Conservation (phyloP, 2,113 vertebrate species). For the Casuarius casuarius region DNA sequence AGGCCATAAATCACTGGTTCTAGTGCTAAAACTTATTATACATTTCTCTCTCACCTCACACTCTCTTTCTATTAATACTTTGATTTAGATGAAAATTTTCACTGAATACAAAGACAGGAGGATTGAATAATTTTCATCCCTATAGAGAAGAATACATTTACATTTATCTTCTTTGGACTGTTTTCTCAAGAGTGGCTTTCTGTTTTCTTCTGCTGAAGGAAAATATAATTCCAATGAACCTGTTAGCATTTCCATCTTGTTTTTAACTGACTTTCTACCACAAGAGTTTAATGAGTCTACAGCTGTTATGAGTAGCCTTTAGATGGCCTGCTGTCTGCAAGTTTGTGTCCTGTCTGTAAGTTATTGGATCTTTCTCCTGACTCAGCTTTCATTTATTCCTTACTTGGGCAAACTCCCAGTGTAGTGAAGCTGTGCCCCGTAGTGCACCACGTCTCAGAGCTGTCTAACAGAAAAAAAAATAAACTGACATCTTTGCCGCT, state of each 20-base stretch:
- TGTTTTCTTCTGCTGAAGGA: slow-evolving; percentile 71
- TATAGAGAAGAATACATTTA: slow-evolving; percentile 12
- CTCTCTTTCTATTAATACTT: slow-evolving; percentile 74
- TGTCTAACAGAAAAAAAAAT: slow-evolving; percentile 41
- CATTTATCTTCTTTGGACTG: slow-evolving; percentile 23
- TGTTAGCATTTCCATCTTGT: slow-evolving; percentile 43
- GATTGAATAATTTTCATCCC: slow-evolving; percentile 52
- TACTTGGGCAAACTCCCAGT: neutral
- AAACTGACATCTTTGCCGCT: neutral
- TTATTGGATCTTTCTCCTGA: neutral
- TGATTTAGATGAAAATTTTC: slow-evolving; percentile 70
- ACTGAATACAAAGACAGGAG: slow-evolving; percentile 42
- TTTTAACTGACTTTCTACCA: slow-evolving; percentile 67
- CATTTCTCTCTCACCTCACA: slow-evolving; percentile 60
- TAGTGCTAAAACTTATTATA: slow-evolving; percentile 62
- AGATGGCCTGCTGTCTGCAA: neutral
- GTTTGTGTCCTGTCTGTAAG: neutral
- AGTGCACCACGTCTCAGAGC: slow-evolving; percentile 21
- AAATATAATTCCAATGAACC: slow-evolving; percentile 61
- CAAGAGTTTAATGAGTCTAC: slow-evolving; percentile 27
- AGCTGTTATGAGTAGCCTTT: neutral
- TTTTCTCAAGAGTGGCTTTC: slow-evolving; percentile 63
- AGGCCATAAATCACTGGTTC: slow-evolving; percentile 76
- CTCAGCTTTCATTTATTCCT: slow-evolving; percentile 5
- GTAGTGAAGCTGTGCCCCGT: neutral